Percentiles rank a stretch among this genome's conserved stretches.
phyloP scores from a whole-genome alignment of 2,113 vertebrate species.

The Psittacula cyanocephala region DNA sequence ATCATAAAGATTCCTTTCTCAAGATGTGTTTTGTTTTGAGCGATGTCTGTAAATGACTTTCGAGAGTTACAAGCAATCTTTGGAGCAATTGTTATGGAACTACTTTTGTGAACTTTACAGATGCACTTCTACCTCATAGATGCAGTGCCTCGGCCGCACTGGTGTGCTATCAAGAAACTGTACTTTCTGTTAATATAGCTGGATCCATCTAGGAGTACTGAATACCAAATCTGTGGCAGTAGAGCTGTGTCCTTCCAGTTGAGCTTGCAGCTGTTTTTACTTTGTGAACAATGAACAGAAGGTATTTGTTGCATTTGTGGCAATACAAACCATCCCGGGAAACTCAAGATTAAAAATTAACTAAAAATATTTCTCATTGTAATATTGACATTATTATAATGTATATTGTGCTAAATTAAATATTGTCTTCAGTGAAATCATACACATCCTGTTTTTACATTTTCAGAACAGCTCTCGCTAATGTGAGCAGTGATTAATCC shows the following conservation, averaged over 20 bases:
- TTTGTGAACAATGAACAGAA: not conserved
- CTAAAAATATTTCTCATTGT: not conserved
- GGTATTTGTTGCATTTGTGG: not conserved
- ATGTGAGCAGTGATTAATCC: not conserved
- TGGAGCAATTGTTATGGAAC: not conserved
- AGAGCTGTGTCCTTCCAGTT: not conserved
- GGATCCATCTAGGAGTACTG: not conserved
- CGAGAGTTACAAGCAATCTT: not conserved
- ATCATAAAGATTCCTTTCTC: not conserved
- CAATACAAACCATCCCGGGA: not conserved
- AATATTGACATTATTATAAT: not conserved
- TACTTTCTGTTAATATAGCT: not conserved
- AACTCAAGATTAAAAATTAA: not conserved
- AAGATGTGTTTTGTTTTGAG: not conserved
- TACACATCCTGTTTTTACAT: not conserved
- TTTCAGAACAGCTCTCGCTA: not conserved
- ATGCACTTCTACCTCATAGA: not conserved
- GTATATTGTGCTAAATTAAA: not conserved
- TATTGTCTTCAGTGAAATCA: not conserved
- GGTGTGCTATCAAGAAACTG: not conserved
- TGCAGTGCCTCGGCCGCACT: not conserved
- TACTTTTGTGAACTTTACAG: not conserved
- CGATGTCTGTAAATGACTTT: not conserved
- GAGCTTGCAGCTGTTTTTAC: slow-evolving; percentile 9
- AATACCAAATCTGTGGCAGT: not conserved